Percentiles rank a stretch among this genome's conserved stretches.
Conservation (phyloP, 2,113 vertebrate species). For the Indri indri region DNA sequence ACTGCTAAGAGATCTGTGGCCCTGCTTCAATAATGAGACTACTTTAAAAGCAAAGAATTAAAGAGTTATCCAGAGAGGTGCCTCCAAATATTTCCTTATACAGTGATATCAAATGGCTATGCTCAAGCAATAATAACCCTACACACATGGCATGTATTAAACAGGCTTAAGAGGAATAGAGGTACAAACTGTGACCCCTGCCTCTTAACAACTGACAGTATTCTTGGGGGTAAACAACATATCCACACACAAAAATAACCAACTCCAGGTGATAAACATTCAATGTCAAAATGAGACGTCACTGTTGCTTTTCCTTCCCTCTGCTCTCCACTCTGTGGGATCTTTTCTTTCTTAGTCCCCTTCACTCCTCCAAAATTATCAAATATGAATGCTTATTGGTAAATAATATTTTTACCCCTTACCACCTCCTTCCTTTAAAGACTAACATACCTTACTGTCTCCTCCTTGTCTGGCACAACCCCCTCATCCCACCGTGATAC, state of each 20-base stretch:
- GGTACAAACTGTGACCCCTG: background rate
- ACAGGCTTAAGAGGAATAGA: background rate
- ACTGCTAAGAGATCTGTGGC: conserved; percentile 5
- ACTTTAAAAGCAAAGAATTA: background rate
- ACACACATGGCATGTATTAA: background rate
- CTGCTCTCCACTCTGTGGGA: background rate
- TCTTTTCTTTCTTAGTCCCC: background rate
- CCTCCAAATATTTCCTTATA: background rate
- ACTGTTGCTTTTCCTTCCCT: background rate
- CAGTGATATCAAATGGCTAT: background rate
- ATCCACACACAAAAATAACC: background rate
- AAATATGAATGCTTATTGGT: background rate
- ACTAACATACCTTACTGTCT: background rate
- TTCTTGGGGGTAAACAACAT: background rate
- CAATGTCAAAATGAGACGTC: background rate
- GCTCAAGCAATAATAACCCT: background rate
- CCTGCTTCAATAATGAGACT: background rate
- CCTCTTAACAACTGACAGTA: background rate
- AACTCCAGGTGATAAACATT: background rate
- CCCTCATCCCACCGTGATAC: background rate
- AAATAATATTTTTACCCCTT: background rate
- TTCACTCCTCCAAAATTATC: background rate
- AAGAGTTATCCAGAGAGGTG: background rate
- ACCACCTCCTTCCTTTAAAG: background rate
- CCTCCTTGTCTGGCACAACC: background rate